These are phyloP conservation scores for Ginglymostoma cirratum DNA, from an alignment of 2,113 vertebrate genomes.

Conservation along the genomic window DNA sequence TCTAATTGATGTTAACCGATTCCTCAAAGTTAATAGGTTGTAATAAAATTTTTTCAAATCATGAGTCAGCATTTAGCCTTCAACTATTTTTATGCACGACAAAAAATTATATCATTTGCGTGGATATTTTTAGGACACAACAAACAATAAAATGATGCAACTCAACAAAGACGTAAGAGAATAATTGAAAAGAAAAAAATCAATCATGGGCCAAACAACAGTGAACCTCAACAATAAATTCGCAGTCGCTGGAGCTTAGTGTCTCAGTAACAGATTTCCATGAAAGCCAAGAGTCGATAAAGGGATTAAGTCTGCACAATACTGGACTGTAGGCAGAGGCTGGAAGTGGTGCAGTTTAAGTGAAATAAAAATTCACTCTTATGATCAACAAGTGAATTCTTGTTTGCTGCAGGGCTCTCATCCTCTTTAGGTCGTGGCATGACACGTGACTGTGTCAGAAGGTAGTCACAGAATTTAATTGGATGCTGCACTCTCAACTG, in stretches of 20 bases:
- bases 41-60: neutral
- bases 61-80: neutral
- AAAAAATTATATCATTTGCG: neutral
- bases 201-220: constrained; percentile 19
- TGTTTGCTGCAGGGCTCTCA: neutral
- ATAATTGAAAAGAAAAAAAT: constrained; percentile 26
- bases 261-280: constrained; percentile 25
- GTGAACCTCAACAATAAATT: constrained; percentile 12
- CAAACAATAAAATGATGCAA: neutral
- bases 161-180: neutral
- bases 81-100: neutral
- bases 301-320: constrained; percentile 18
- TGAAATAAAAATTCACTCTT: neutral
- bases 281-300: constrained; percentile 22
- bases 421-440: neutral
- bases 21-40: neutral
- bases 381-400: neutral
- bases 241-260: neutral
- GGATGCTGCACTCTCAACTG: neutral
- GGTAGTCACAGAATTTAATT: neutral
- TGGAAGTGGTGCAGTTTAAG: neutral
- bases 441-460: neutral
- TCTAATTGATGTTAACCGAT: neutral
- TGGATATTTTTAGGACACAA: constrained; percentile 8
- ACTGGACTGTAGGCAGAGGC: neutral